Evolutionary conservation across 1,140 invertebrate genomes (phyloP), one percentile per base, ranked within the genome.

Genomic region (Oncopeltus fasciatus): DNA sequence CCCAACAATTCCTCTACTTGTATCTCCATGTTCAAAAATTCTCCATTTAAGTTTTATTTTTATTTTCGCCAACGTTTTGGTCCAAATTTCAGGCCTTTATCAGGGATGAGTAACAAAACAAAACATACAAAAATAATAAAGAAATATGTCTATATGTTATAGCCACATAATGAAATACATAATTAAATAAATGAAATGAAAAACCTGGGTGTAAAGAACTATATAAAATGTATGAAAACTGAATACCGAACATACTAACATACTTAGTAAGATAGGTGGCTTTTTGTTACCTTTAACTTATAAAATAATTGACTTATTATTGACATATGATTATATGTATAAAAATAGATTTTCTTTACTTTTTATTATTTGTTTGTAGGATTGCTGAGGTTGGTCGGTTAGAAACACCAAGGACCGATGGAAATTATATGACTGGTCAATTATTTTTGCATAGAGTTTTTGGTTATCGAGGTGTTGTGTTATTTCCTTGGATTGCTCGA

Each of bases 391-490:
- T 90, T 58, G 88, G 88, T 21, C 80, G 82, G 68, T 74, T 90
- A 64, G 88, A 93, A 75, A 75, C 81, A 51, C 88, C 90, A 43
- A 93, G 92, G 78, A 73, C 85, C 46, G 80, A 87, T 65, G 90
- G 90, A 43, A 90, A 92, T 76, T 97, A 96, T 79, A 88, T 92
- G 69, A 94, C 93, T 14, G 93, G 94, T 29, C 94, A 97, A 74
- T 76, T 96, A 46, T 96, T 98, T 73, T 77, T 98, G 21, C 95
- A 98, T 72, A 82, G 88, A 71, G 86, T 97, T 18, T 98, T 98
- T 77, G 92, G 93, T 16, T 98, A 98, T 73, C 78, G 95, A 69
- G 94, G 95, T 12, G 92, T 97, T 8, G 85, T 96, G 63, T 77
- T 98, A 21, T 97, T 97, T 74, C 93, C 94, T 4, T 98, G 94